A percentile compares a stretch with the other conserved stretches of the same genome.
These are phyloP conservation scores for Nycteola revayana DNA, from an alignment of 2,888 invertebrate genomes.

Conservation along the genomic window DNA sequence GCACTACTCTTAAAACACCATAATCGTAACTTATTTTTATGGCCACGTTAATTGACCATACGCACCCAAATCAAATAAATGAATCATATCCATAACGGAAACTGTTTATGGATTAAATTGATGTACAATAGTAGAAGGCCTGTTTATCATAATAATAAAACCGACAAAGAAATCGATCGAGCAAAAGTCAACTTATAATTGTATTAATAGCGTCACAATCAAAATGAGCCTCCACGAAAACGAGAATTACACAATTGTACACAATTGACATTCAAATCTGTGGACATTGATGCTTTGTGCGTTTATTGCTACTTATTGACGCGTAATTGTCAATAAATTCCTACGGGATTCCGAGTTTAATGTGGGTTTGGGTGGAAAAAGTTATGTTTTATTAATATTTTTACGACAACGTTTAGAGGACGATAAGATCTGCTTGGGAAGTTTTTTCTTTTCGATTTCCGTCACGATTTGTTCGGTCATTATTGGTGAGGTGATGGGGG, in stretches of 20 bases:
- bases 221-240: constrained; percentile 78
- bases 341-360: constrained; percentile 79
- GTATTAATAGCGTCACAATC: constrained; percentile 72
- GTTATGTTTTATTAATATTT: constrained; percentile 83
- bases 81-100: constrained; percentile 57
- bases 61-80: constrained; percentile 31
- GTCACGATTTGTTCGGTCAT: constrained; percentile 81
- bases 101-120: constrained; percentile 58
- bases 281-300: constrained; percentile 78
- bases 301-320: constrained; percentile 81
- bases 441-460: constrained; percentile 81
- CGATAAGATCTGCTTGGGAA: constrained; percentile 80
- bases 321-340: constrained; percentile 82
- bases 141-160: constrained; percentile 74
- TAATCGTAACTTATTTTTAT: constrained; percentile 27
- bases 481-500: constrained; percentile 77
- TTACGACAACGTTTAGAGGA: constrained; percentile 79
- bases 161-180: constrained; percentile 62
- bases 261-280: constrained; percentile 82
- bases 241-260: constrained; percentile 77
- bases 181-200: constrained; percentile 75
- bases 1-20: constrained; percentile 27
- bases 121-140: constrained; percentile 60
- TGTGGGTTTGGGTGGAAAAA: constrained; percentile 82
- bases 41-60: constrained; percentile 33